phyloP scores from a whole-genome alignment of 2,113 vertebrate genomes.

The Psittacus erithacus region DNA sequence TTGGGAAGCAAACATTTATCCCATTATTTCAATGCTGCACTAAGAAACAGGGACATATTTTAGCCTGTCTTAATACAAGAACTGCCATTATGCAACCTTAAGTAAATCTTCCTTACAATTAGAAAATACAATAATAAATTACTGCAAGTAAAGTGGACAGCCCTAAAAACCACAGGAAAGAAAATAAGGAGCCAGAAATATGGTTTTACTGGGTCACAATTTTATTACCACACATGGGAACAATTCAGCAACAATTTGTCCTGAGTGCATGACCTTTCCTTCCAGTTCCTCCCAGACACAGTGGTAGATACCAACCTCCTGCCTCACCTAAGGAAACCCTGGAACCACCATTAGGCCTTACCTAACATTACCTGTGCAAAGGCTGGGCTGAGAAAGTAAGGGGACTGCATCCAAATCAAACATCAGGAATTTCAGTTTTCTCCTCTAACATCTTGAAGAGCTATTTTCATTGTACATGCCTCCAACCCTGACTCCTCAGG shows the following conservation, averaged over 20 bases:
- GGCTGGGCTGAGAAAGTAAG: background rate
- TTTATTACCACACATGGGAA: background rate
- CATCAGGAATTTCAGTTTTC: background rate
- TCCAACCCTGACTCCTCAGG: background rate
- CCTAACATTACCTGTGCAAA: rapidly evolving
- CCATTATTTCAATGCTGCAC: background rate
- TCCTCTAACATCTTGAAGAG: background rate
- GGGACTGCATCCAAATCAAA: background rate
- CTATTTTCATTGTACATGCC: background rate
- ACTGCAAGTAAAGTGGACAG: background rate
- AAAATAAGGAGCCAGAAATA: constrained; percentile 18
- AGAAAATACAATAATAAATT: constrained; percentile 15
- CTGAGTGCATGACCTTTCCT: rapidly evolving
- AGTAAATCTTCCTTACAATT: constrained; percentile 9
- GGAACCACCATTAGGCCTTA: background rate
- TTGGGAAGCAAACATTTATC: background rate
- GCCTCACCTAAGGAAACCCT: background rate
- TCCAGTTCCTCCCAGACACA: background rate
- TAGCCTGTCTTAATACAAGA: background rate
- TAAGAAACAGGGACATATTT: background rate
- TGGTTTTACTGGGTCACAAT: background rate
- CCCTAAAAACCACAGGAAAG: constrained; percentile 8
- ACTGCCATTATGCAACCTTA: background rate
- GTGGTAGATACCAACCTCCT: background rate
- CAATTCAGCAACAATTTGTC: background rate